These are phyloP conservation scores for Synergus itoensis DNA, from an alignment of 2,888 invertebrate species.

Conservation along the genomic window DNA sequence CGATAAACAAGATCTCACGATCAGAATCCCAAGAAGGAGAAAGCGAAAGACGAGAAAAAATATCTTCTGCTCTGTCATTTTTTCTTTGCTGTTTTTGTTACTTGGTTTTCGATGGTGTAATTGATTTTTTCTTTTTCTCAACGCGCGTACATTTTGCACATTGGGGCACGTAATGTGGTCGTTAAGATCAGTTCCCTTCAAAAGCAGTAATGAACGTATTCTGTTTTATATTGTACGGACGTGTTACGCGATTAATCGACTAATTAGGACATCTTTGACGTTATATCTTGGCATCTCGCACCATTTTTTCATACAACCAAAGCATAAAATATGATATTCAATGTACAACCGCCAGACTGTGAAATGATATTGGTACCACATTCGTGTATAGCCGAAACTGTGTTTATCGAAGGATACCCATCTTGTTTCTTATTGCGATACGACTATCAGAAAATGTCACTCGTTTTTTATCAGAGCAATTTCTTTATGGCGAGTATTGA, in stretches of 20 bases:
- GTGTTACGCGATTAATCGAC: conserved; percentile 43
- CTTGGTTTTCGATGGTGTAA: conserved; percentile 6
- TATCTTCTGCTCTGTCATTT: conserved; percentile 24
- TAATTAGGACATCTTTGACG: conserved; percentile 45
- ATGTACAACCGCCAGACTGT: background rate
- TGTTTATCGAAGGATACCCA: conserved; percentile 31
- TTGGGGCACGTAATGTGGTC: background rate
- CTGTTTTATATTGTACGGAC: background rate
- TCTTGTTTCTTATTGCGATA: conserved; percentile 46
- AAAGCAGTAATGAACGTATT: background rate
- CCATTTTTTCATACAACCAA: conserved; percentile 32
- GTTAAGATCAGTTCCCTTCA: background rate
- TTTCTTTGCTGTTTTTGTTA: conserved; percentile 19
- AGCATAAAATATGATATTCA: conserved; percentile 35
- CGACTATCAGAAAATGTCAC: conserved; percentile 58
- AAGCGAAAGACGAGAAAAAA: conserved; percentile 25
- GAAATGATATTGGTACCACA: background rate
- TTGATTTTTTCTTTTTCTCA: conserved; percentile 3
- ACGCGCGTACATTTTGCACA: background rate
- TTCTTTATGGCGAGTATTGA: conserved; percentile 34
- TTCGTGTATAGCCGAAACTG: conserved; percentile 9
- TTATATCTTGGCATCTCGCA: background rate
- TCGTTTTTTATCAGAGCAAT: conserved; percentile 57
- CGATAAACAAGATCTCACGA: conserved; percentile 40
- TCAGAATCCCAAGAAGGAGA: conserved; percentile 24